Base-by-base conservation (phyloP, 2,888 invertebrate genomes). In the Noctua janthina region DNA sequence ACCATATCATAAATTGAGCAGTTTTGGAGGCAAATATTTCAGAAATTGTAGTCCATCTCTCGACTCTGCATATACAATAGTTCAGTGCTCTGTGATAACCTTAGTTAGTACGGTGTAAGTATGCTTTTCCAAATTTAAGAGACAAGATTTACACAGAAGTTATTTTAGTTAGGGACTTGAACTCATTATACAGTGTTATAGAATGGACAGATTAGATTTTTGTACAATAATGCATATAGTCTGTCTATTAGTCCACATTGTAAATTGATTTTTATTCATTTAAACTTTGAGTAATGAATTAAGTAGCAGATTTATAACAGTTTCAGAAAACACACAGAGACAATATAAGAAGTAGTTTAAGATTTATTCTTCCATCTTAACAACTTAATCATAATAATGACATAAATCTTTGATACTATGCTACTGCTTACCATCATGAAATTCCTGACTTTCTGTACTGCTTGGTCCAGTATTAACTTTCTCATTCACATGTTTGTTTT, bases 371-470 rank as follows among this genome's bases (percentile, higher is more conserved):
- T 62, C 10, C 51, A 81, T 62, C 15, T n/a, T n/a, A 39, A 39
- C 39, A 49, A n/a, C 49, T 46, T 8, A 46, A 56, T 8, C 46
- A 66, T 35, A 54, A n/a, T 35, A 59, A 46, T 46, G 13, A 49
- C 23, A 64, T 56, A 13, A 35, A 64, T 71, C 5, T 64, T 39
- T 35, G 46, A 49, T 67, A 64, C 56, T 66, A 72, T 83, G 54
- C 54, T 54, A 74, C n/a, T 73, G 91, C 93, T 94, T 93, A 96
- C 96, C 94, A 92, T 91, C 92, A 88, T 93, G 92, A 91, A 90
- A 92, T 88, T 92, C 94, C 83, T 94, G 93, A 87, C 90, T 94
- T 81, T 93, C 94, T 83, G 91, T 88, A 89, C 93, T 93, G 85
- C 89, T 93, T 71, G 92, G 89, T 88, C 91, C 92, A 79, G 88